Percentiles rank a stretch among this genome's conserved stretches.
phyloP scores from a whole-genome alignment of 2,888 invertebrate species.

The Polydrusus cervinus region DNA sequence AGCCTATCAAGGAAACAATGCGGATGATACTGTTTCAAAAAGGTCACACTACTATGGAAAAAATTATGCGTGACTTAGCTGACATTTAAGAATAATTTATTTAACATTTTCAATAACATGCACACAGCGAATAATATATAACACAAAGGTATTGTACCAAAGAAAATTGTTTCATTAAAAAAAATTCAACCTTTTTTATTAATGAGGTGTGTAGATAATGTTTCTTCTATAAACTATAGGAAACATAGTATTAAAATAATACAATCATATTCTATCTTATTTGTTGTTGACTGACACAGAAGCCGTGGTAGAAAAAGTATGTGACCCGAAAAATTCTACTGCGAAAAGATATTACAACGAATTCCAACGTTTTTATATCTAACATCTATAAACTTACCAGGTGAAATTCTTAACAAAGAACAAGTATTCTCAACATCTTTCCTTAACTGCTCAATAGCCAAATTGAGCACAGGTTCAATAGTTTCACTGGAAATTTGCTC shows the following conservation, averaged over 20 bases:
- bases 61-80: conserved; percentile 18
- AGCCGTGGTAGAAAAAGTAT: too few relatives aligned
- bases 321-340: too few relatives aligned
- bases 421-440: conserved; percentile 91
- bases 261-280: too few relatives aligned
- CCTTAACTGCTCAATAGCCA: conserved; percentile 90
- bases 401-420: conserved; percentile 88
- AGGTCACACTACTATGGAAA: conserved; percentile 16
- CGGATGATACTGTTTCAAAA: conserved; percentile 23
- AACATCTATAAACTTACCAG: conserved; percentile 79
- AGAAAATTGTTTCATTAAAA: neutral
- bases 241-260: too few relatives aligned
- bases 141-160: neutral
- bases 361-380: too few relatives aligned
- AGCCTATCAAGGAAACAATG: conserved; percentile 6
- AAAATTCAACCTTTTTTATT: too few relatives aligned
- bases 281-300: too few relatives aligned
- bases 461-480: conserved; percentile 87
- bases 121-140: neutral
- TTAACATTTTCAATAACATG: conserved; percentile 30
- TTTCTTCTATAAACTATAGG: too few relatives aligned
- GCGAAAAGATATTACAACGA: neutral
- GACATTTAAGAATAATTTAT: conserved; percentile 26
- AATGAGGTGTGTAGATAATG: too few relatives aligned
- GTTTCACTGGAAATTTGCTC: conserved; percentile 80